Conservation (phyloP, 2,113 vertebrate genomes). For the Arizona elegans region DNA sequence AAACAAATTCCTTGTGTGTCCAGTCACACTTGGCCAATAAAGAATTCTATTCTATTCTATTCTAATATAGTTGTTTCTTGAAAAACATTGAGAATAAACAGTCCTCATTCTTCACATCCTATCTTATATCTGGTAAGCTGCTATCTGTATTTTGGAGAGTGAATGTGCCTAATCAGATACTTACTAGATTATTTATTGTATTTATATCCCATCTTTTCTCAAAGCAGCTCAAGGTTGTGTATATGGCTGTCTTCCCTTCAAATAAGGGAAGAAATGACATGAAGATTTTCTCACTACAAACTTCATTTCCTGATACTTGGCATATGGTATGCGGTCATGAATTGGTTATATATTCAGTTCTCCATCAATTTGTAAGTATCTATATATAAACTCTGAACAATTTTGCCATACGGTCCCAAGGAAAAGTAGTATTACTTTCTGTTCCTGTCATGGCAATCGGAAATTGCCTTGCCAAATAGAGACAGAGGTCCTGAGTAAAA, state of each 20-base stretch:
- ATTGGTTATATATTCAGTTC: background rate
- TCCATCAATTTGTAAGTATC: background rate
- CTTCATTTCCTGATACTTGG: background rate
- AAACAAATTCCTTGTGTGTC: too few species aligned
- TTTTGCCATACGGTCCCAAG: background rate
- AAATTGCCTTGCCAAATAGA: background rate
- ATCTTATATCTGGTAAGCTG: background rate
- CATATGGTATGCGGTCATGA: background rate
- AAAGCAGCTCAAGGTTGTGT: background rate
- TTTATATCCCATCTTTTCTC: background rate
- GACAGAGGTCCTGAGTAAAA: background rate
- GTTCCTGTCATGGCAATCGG: background rate
- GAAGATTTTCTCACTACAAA: background rate
- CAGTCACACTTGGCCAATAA: too few species aligned
- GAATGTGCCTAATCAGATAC: background rate
- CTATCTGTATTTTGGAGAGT: background rate
- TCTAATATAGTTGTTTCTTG: too few species aligned
- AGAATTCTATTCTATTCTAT: too few species aligned
- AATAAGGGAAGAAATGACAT: background rate
- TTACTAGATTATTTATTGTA: background rate
- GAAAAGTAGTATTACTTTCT: background rate
- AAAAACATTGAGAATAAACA: background rate
- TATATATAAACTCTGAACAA: background rate
- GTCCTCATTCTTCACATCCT: background rate
- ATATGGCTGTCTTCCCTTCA: background rate